Evolutionary conservation across 2,113 vertebrate genomes (phyloP), one percentile per base, ranked within the genome.

Genomic region (Halichoeres trimaculatus): DNA sequence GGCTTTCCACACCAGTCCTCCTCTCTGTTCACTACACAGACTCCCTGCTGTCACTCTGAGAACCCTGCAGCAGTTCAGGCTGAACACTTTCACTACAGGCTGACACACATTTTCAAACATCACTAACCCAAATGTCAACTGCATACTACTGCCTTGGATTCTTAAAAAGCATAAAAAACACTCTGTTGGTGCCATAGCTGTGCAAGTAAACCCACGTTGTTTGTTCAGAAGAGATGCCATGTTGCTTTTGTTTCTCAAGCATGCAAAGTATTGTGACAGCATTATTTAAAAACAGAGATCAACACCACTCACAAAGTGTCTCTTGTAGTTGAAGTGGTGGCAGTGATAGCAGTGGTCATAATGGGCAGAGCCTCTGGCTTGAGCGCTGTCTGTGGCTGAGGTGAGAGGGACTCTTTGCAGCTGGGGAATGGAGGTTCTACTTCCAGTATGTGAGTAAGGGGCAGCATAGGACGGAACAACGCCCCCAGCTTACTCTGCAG

Each of bases 261-360:
- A 30, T 30, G 6, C 30, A 3, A 30, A 30, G 30, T 30, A 30
- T 30, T 30, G 30, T 30, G 6, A 30, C 30, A n/a, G n/a, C n/a
- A n/a, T n/a, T n/a, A n/a, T 4, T 24, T 8, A 8, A 14, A 7
- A 7, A 23, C 19, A 40, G 12, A 36, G 43, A 52, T 26, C 10
- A 23, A 17, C 16, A 66, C 7, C 62, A 95, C 96, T 97, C 90
- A 98, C 98, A 95, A 0, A 0, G 94, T 81, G 0, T 96, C 95
- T 0, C 95, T 95, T 0, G 94, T 95, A 1, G 50, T 34, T 0
- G 58, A 55, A 45, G 40, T 36, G 61, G 58, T 34, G 2, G 9
- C 9, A 47, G 54, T 47, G 2, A 53, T 1, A 14, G 62, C 93
- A 22, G 92, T 81, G 0, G 71, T 90, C 30, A 30, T 30, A 19